Base-by-base conservation (phyloP, 2,888 invertebrate genomes). In the Tineola bisselliella region DNA sequence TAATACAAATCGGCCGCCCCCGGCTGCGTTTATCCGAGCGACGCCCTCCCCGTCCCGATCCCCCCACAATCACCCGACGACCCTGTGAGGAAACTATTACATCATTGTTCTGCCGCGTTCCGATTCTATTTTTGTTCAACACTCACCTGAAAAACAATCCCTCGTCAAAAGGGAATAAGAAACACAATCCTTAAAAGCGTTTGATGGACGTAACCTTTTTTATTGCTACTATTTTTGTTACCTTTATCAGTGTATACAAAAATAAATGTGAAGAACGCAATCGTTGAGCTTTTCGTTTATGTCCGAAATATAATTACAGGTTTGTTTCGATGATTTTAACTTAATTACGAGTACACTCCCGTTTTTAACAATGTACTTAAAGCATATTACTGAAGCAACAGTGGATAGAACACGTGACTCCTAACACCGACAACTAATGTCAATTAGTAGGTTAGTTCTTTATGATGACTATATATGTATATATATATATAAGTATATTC, bases 1-100 rank as follows among this genome's bases (percentile, higher is more conserved):
- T 84, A 84, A 84, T 84, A 86, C 84, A 86, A 84, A 86, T 84
- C 83, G 83, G 73, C 77, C 74, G 79, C 86, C 77, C 72, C 72
- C 72, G 83, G 82, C 76, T 77, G 74, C 80, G 78, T 80, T 83
- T 83, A 81, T 80, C 79, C 76, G 73, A 73, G 17, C 70, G 69
- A 66, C 67, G 65, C 63, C 15, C 62, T 59, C 61, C 52, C 30
- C 30, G 25, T 17, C 56, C 59, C 63, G 44, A 57, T 56, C 62
- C 63, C 61, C 59, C 56, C 61, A 8, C 43, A 57, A 60, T 61
- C 52, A 60, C 44, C 59, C 33, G 30, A 8, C 43, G 33, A 25
- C 44, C 52, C 61, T n/a, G 19, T 67, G 70, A 71, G 72, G 76
- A 79, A 80, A 81, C 79, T 81, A 80, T 80, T 79, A 81, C 75